Percentiles rank a stretch among this genome's conserved stretches.
Conservation (phyloP, 2,113 vertebrate species). For the Paralichthys olivaceus region DNA sequence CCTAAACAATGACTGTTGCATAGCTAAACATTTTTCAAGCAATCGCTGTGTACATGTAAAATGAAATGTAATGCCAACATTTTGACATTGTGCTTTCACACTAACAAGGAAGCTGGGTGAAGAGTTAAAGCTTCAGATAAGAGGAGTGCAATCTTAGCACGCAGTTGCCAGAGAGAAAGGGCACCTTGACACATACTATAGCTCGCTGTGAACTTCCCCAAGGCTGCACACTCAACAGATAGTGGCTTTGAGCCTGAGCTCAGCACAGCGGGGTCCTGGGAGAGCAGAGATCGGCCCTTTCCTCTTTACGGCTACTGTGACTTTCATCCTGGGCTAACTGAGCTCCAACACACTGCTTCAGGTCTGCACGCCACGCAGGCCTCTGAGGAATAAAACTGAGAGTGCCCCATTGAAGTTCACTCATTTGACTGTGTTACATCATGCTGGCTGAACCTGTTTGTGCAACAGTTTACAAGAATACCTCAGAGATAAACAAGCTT, state of each 20-base stretch:
- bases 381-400: background rate
- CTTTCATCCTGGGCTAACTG: constrained; percentile 36
- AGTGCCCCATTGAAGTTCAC: background rate
- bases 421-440: background rate
- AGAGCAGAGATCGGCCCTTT: constrained; percentile 25
- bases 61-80: background rate
- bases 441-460: constrained; percentile 4
- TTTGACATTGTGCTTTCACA: background rate
- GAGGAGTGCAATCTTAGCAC: constrained; percentile 61
- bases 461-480: background rate
- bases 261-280: constrained; percentile 52
- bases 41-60: background rate
- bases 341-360: background rate
- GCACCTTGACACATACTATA: constrained; percentile 77
- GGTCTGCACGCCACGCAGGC: background rate
- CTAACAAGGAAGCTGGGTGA: constrained; percentile 5
- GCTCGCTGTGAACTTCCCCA: constrained; percentile 63
- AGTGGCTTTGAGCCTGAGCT: constrained; percentile 43
- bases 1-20: background rate
- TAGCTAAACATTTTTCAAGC: constrained; percentile 8
- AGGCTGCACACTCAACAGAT: constrained; percentile 62
- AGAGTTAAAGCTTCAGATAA: constrained; percentile 51
- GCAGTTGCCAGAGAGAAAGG: constrained; percentile 70
- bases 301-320: constrained; percentile 30
- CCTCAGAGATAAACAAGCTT: background rate